Base-by-base conservation (phyloP, 1,140 invertebrate species). In the Olivierus martensii region DNA sequence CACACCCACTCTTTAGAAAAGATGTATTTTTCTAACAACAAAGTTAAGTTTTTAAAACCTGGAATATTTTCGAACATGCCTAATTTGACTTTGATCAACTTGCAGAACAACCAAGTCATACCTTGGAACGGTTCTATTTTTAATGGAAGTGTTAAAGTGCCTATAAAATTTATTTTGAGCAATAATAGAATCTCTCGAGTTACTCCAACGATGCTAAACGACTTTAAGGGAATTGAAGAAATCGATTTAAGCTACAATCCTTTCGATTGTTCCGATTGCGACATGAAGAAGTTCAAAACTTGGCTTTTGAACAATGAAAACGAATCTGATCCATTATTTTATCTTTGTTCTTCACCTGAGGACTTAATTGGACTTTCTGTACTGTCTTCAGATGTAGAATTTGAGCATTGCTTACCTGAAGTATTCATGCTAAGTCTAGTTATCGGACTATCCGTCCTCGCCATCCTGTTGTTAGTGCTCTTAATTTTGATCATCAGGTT, bases 111-210 rank as follows among this genome's bases (percentile, higher is more conserved):
- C 28, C 1, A 28, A 28, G 28, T 28, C 4, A 28, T 2, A 6
- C 9, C 4, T 28, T 28, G 28, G 28, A 28, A 28, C 9, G 4
- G 9, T 28, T 28, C 28, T 4, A 28, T 28, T 28, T 28, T 28
- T 28, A n/a, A n/a, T n/a, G 4, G 9, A 0, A 28, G 9, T 9
- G 9, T 9, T 0, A 28, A 4, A 6, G 4, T 28, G 28, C 28
- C 28, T 9, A 9, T 6, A 6, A 28, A 4, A 28, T 28, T 28
- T 28, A 28, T 28, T 9, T 58, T 76, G 36, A 65, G 63, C 3
- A 67, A 73, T 28, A 78, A 78, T 61, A 72, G 73, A 65, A 68
- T 78, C 42, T 67, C 70, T 9, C 68, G 71, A 53, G 66, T 77
- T 18, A 74, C 70, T 14, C 42, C 67, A 35, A 69, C 67, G n/a